A percentile compares a stretch with the other conserved stretches of the same genome.
Conservation (phyloP, 2,888 invertebrate genomes). For the Chaitophorus viminalis region DNA sequence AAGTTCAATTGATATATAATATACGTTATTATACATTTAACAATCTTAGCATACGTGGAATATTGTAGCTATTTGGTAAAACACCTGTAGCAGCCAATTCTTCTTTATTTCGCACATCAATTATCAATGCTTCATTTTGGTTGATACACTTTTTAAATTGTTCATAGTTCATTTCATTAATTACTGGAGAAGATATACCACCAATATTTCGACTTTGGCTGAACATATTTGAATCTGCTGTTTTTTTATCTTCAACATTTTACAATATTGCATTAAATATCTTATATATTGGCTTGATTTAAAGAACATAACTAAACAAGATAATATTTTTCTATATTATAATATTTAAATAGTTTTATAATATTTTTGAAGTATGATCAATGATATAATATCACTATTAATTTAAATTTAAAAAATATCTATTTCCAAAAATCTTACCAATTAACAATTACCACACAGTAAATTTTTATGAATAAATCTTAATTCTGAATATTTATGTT, state of each 20-base stretch:
- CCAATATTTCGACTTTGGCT: not conserved
- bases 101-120: conserved; percentile 60
- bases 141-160: conserved; percentile 2
- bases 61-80: conserved; percentile 60
- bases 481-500: too few relatives aligned
- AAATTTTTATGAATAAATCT: too few relatives aligned
- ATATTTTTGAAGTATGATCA: not conserved
- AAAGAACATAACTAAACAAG: not conserved
- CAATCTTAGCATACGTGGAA: conserved; percentile 48
- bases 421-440: too few relatives aligned
- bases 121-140: conserved; percentile 38
- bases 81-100: conserved; percentile 56
- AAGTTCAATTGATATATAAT: not conserved
- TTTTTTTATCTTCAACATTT: conserved; percentile 36
- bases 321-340: too few relatives aligned
- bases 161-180: conserved; percentile 13
- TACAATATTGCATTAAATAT: not conserved
- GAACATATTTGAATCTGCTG: not conserved
- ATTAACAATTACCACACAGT: too few relatives aligned
- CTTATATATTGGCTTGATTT: not conserved
- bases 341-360: too few relatives aligned
- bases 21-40: not conserved
- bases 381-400: not conserved
- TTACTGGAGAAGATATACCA: not conserved
- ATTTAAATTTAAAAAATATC: not conserved